phyloP scores from a whole-genome alignment of 2,113 vertebrate species.

The Heptranchias perlo region DNA sequence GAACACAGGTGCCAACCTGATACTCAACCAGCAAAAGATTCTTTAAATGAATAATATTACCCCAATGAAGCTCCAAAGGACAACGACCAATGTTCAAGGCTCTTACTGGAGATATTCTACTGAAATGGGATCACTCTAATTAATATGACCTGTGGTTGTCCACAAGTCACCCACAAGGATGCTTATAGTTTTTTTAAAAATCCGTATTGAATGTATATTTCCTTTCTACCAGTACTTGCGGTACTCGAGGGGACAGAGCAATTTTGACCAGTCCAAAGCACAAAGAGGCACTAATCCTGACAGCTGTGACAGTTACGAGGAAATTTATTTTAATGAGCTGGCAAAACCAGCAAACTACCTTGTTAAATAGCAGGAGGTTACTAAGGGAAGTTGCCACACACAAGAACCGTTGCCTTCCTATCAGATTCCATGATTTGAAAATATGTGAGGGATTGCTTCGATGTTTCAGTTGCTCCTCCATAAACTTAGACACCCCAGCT shows the following conservation, averaged over 20 bases:
- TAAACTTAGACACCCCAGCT: background rate
- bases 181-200: background rate
- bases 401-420: background rate
- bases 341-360: background rate
- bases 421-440: background rate
- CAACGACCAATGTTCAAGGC: background rate
- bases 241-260: background rate
- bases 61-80: background rate
- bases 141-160: background rate
- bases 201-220: background rate
- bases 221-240: background rate
- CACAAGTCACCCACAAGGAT: background rate
- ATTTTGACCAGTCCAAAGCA: background rate
- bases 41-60: background rate
- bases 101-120: background rate
- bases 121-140: background rate
- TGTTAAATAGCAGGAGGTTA: background rate
- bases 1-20: background rate
- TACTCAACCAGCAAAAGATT: background rate
- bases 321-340: background rate
- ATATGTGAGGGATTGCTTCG: background rate
- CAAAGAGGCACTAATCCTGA: background rate
- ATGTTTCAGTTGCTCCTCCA: background rate
- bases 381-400: background rate
- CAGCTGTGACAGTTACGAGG: background rate